These are phyloP conservation scores for Neodon shergylaensis DNA, from an alignment of 2,113 vertebrate genomes.

Conservation along the genomic window DNA sequence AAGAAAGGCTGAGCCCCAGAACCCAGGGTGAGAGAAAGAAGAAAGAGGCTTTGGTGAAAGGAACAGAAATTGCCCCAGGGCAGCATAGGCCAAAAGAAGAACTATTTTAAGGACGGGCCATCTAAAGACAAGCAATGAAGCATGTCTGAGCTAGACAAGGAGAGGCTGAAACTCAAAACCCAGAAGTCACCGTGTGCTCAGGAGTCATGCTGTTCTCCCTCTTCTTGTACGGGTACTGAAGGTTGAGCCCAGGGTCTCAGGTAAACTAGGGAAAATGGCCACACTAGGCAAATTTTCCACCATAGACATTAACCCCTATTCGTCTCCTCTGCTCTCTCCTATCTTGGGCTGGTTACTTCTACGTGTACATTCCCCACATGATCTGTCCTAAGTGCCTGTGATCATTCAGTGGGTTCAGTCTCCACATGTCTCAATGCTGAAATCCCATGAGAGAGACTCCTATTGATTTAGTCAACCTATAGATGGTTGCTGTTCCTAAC, in stretches of 20 bases:
- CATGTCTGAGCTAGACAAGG: not conserved
- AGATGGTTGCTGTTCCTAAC: not conserved
- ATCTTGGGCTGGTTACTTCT: not conserved
- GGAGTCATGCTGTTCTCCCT: not conserved
- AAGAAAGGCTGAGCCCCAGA: not conserved
- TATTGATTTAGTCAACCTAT: not conserved
- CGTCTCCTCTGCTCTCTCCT: not conserved
- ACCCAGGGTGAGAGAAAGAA: not conserved
- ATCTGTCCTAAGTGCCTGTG: not conserved
- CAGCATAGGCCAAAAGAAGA: not conserved
- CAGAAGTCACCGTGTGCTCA: not conserved
- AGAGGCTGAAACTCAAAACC: not conserved
- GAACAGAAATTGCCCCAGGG: constrained; percentile 17
- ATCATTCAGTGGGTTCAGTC: not conserved
- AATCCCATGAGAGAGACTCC: not conserved
- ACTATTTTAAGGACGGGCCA: constrained; percentile 20
- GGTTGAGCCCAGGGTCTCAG: not conserved
- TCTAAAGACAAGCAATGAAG: not conserved
- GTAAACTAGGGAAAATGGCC: not conserved
- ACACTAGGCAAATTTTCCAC: not conserved
- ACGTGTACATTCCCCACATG: not conserved
- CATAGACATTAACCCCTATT: no score
- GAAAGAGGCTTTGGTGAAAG: not conserved
- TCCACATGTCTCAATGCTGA: not conserved
- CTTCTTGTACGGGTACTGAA: not conserved